Base-by-base conservation (phyloP, 2,888 invertebrate species). In the Lepetodrilus schrolli region DNA sequence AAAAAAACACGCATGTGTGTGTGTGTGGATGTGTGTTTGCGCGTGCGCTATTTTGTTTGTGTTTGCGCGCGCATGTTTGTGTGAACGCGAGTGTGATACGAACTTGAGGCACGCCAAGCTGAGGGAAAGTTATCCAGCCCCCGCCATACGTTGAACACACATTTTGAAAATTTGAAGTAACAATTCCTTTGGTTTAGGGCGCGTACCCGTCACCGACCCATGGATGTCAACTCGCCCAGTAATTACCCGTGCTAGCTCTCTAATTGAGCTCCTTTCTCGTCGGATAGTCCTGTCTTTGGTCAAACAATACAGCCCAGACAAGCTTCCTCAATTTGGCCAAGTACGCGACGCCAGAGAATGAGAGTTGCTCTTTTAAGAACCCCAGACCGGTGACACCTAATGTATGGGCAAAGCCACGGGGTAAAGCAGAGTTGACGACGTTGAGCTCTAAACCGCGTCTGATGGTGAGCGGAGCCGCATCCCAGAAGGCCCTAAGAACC, bases 271-370 rank as follows among this genome's bases (percentile, higher is more conserved):
- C 70, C 50, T 34, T 37, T 49, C 34, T n/a, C 50, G 26, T 20
- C 38, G 21, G 20, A 13, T 34, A 38, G 70, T 23, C n/a, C 34
- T 50, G 70, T 49, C 34, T 70, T 70, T 20, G 26, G 37, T 70
- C 70, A 37, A 70, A 70, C 70, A 70, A 70, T 37, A 50, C 13
- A 20, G 10, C n/a, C 21, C 70, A 70, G 49, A 49, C 37, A 50
- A 21, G 37, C 50, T 49, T 49, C 37, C 50, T 26, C 70, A 70
- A 70, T 70, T 70, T 70, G 36, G 13, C 49, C 70, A 70, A 70
- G 49, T 70, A 70, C 50, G 5, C n/a, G 70, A 50, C 70, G 70
- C 70, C 70, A 70, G 49, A 37, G 50, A 37, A 49, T 38, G 36
- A 23, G n/a, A 21, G 70, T 10, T 70, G 70, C 49, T 70, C 70